A percentile compares a stretch with the other conserved stretches of the same genome.
phyloP scores from a whole-genome alignment of 2,797 vertebrate species.

The Molossus molossus region DNA sequence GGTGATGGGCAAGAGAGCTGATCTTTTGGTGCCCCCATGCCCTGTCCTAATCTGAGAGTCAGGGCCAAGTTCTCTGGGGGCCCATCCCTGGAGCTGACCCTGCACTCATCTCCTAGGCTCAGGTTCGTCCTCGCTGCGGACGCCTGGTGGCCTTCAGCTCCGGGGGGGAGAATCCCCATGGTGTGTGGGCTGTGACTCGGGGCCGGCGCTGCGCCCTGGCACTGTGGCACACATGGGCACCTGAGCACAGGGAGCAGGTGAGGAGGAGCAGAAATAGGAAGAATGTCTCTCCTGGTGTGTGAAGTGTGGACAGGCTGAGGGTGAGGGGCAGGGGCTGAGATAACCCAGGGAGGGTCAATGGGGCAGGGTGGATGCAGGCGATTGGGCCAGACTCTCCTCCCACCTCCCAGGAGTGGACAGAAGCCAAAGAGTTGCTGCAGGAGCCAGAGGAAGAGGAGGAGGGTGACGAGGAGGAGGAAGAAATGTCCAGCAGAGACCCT shows the following conservation, averaged over 20 bases:
- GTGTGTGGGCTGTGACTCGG: constrained; percentile 94
- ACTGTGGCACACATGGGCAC: constrained; percentile 97
- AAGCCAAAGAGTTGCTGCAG: constrained; percentile 91
- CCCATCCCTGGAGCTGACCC: not conserved
- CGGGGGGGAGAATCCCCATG: constrained; percentile 96
- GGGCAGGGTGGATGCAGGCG: no score
- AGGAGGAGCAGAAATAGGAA: not conserved
- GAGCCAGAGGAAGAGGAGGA: constrained; percentile 75
- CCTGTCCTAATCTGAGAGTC: not conserved
- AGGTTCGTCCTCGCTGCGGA: constrained; percentile 94
- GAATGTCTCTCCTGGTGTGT: not conserved
- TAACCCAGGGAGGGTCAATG: not conserved
- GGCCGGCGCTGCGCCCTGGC: constrained; percentile 95
- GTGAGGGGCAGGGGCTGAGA: not conserved
- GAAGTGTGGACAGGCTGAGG: not conserved
- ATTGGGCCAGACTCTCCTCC: not conserved
- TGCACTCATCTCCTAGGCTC: constrained; percentile 89
- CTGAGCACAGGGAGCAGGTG: constrained; percentile 96
- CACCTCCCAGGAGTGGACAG: constrained; percentile 92
- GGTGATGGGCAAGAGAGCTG: not conserved
- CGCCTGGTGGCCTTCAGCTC: constrained; percentile 97
- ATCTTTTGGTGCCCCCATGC: not conserved
- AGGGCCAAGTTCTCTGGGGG: not conserved
- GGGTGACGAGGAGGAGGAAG: not conserved
- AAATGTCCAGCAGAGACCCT: constrained; percentile 63